These are phyloP conservation scores for Limnephilus auricula DNA, from an alignment of 2,888 invertebrate genomes.

Conservation along the genomic window DNA sequence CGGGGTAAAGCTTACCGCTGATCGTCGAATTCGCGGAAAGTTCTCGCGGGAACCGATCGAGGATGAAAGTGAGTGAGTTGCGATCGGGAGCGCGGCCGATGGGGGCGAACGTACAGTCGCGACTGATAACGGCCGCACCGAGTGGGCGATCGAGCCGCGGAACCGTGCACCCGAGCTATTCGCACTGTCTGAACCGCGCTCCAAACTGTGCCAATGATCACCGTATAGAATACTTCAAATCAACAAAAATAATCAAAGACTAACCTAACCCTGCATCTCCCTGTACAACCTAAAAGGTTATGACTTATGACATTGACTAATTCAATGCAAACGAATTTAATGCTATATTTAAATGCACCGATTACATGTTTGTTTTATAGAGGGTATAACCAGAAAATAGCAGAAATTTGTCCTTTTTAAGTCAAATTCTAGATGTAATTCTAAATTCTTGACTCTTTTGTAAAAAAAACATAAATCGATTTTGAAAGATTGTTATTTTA, in stretches of 20 bases:
- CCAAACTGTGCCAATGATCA: neutral
- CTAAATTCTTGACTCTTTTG: too few relatives aligned
- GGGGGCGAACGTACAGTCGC: slow-evolving; percentile 34
- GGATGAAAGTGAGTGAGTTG: neutral
- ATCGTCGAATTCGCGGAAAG: neutral
- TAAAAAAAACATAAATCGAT: too few relatives aligned
- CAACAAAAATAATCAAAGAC: neutral
- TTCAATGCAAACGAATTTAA: too few relatives aligned
- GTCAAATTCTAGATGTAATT: too few relatives aligned
- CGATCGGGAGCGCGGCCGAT: slow-evolving; percentile 24
- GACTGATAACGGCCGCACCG: slow-evolving; percentile 39
- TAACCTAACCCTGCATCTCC: neutral
- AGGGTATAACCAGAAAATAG: too few relatives aligned
- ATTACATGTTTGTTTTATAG: too few relatives aligned
- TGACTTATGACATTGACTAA: too few relatives aligned
- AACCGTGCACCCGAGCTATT: neutral
- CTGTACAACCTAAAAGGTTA: neutral
- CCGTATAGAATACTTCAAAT: neutral
- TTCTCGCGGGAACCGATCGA: slow-evolving; percentile 20
- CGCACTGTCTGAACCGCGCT: neutral
- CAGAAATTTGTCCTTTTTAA: too few relatives aligned
- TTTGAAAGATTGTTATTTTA: too few relatives aligned
- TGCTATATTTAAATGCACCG: too few relatives aligned
- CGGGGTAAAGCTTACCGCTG: slow-evolving; percentile 13
- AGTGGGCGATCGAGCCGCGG: slow-evolving; percentile 8